Percentiles rank a stretch among this genome's conserved stretches.
Evolutionary conservation across 2,113 vertebrate species (phyloP).

Genomic region (Micronycteris hirsuta): DNA sequence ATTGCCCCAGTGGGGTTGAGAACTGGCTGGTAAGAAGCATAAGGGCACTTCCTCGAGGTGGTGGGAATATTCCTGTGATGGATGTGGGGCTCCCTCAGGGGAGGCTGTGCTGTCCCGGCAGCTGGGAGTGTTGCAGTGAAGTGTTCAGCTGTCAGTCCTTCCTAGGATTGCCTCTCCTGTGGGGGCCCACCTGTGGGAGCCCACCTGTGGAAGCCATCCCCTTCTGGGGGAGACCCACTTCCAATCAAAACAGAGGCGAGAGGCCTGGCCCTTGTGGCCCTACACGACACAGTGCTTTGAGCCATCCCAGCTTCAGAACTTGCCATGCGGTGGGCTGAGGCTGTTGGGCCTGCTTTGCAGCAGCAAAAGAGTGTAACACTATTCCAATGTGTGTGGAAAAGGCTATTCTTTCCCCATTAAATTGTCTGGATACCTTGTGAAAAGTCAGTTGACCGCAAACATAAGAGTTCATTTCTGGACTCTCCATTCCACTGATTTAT

Average conservation of each 20-base stretch:
- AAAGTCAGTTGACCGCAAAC: not conserved
- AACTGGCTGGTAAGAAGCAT: not conserved
- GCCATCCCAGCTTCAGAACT: not conserved
- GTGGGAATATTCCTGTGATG: not conserved
- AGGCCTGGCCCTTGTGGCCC: not conserved
- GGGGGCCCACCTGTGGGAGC: too few relatives aligned
- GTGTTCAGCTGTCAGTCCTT: not conserved
- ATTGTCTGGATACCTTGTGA: not conserved
- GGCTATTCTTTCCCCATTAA: not conserved
- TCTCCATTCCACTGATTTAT: not conserved
- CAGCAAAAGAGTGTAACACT: not conserved
- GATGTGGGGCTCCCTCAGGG: not conserved
- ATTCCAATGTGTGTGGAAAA: not conserved
- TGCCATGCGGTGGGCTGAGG: not conserved
- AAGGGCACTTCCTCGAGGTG: not conserved
- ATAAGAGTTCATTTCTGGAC: not conserved
- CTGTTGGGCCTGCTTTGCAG: not conserved
- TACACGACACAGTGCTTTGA: not conserved
- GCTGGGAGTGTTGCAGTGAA: not conserved
- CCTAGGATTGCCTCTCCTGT: not conserved
- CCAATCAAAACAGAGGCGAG: not conserved
- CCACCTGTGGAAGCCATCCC: not conserved
- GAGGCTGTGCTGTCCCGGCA: not conserved
- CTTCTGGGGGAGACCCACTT: not conserved
- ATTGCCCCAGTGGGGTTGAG: not conserved